Evolutionary conservation across 1,140 invertebrate species (phyloP).

Genomic region (Diabrotica virgifera): DNA sequence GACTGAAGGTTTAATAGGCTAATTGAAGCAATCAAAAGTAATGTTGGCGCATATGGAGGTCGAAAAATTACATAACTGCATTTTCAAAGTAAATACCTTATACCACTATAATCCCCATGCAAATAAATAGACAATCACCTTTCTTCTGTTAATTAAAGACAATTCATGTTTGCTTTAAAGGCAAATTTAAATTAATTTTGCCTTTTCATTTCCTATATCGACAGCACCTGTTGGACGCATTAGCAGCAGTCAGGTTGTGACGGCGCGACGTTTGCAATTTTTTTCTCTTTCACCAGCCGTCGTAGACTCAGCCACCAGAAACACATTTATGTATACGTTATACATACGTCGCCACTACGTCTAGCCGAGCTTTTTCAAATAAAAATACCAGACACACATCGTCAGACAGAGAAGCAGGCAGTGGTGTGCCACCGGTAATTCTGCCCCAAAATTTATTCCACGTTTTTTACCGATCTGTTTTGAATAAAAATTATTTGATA

Average conservation of each 20-base stretch:
- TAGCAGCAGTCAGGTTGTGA: neutral
- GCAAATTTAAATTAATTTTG: neutral
- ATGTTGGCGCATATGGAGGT: neutral
- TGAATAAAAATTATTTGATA: no score
- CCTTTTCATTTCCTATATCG: neutral
- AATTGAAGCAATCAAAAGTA: no score
- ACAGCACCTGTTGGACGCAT: neutral
- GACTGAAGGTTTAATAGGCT: no score
- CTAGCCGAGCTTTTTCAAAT: constrained; percentile 14
- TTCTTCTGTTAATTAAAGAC: no score
- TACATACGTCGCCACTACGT: constrained; percentile 8
- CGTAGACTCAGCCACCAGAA: neutral
- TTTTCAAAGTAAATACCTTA: neutral
- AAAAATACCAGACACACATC: constrained; percentile 13
- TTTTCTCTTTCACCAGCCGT: neutral
- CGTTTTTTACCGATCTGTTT: no score
- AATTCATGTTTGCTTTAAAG: no score
- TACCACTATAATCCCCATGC: no score
- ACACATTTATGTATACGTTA: constrained; percentile 3
- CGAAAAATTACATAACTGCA: neutral
- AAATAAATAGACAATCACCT: no score
- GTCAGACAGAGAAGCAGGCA: constrained; percentile 8
- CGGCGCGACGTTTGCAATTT: neutral
- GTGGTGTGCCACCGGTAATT: neutral
- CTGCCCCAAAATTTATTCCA: no score